Evolutionary conservation across 2,113 vertebrate species (phyloP).

Genomic region (Stegostoma tigrinum): DNA sequence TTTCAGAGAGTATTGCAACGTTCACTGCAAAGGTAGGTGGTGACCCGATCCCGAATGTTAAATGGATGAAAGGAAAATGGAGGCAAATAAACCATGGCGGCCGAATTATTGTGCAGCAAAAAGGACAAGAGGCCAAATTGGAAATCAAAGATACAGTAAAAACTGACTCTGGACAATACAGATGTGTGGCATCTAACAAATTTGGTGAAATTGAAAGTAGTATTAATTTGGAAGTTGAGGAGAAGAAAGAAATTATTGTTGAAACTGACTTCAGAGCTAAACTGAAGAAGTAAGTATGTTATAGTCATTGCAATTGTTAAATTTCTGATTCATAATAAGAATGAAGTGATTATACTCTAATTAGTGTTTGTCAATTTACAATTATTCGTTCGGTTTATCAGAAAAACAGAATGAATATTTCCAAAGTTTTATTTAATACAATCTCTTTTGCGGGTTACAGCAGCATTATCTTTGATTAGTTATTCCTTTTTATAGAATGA

Average conservation of each 20-base stretch:
- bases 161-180: conserved; percentile 81
- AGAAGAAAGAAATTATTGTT: conserved; percentile 68
- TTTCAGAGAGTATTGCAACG: conserved; percentile 78
- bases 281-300: conserved; percentile 78
- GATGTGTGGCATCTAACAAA: conserved; percentile 78
- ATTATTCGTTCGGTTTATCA: neutral
- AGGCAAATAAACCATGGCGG: conserved; percentile 91
- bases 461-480: neutral
- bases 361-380: neutral
- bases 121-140: conserved; percentile 78
- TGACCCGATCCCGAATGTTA: conserved; percentile 90
- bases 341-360: neutral
- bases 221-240: conserved; percentile 74
- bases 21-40: conserved; percentile 95
- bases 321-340: conserved; percentile 33
- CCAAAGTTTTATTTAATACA: neutral
- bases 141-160: conserved; percentile 79
- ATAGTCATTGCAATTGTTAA: conserved; percentile 25
- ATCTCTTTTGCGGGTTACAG: neutral
- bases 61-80: conserved; percentile 99
- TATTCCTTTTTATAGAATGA: neutral
- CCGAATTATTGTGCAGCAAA: conserved; percentile 76
- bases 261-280: conserved; percentile 85
- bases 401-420: neutral
- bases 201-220: conserved; percentile 85